phyloP scores from a whole-genome alignment of 1,140 invertebrate genomes.

The Odontomachus brunneus region DNA sequence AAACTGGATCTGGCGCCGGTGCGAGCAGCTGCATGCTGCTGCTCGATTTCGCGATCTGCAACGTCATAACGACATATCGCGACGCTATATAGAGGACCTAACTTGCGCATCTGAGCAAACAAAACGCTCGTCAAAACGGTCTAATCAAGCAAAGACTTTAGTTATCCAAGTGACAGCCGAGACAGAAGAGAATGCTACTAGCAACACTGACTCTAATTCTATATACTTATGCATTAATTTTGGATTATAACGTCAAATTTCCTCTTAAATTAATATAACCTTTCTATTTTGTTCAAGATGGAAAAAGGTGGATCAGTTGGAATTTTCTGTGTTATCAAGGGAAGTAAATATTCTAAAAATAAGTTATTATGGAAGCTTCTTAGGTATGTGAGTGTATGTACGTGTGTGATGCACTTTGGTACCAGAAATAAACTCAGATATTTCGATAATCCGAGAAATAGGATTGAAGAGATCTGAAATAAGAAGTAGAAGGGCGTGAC shows the following conservation, averaged over 20 bases:
- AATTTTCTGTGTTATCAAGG: neutral
- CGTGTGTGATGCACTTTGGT: too few species aligned
- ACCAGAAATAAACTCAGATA: conserved; percentile 31
- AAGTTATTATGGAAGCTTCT: neutral
- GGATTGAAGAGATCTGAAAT: conserved; percentile 23
- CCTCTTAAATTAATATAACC: too few species aligned
- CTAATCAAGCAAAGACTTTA: too few species aligned
- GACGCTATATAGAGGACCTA: neutral
- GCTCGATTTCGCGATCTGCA: conserved; percentile 85
- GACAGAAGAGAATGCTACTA: too few species aligned
- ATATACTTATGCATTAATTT: too few species aligned
- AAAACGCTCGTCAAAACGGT: neutral
- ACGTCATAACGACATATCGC: conserved; percentile 58
- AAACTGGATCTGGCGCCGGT: conserved; percentile 85
- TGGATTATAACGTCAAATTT: too few species aligned
- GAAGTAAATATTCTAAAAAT: neutral
- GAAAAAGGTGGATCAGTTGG: neutral
- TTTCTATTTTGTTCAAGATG: too few species aligned
- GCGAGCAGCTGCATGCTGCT: conserved; percentile 86
- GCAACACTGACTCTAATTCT: too few species aligned
- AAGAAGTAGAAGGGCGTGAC: conserved; percentile 12
- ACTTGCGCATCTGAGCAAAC: neutral
- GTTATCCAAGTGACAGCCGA: neutral
- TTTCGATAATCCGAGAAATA: conserved; percentile 11
- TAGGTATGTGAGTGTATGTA: too few species aligned